phyloP scores from a whole-genome alignment of 2,113 vertebrate genomes.

The Taurulus bubalis region DNA sequence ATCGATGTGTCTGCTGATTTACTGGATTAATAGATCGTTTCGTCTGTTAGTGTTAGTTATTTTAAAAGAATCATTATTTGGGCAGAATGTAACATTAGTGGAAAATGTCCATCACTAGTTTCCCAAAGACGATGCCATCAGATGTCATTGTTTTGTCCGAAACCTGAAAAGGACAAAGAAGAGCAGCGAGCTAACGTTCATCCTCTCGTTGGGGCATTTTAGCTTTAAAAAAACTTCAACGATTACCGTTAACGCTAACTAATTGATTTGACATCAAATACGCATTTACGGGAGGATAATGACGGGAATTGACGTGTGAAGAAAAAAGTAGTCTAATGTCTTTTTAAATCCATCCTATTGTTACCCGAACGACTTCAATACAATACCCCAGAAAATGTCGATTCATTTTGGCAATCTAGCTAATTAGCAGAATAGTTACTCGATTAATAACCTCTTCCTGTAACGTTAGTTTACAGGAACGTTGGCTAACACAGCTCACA shows the following conservation, averaged over 20 bases:
- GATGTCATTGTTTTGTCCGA: conserved; percentile 8
- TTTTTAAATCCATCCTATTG: not conserved
- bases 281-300: not conserved
- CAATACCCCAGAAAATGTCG: not conserved
- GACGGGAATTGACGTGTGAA: not conserved
- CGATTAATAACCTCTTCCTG: not conserved
- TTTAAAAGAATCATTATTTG: no score
- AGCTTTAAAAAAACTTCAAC: not conserved
- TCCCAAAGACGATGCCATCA: conserved; percentile 14
- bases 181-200: not conserved
- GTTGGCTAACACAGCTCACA: not conserved
- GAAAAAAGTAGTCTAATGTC: not conserved
- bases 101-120: not conserved
- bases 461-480: not conserved
- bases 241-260: not conserved
- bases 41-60: not conserved
- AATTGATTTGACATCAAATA: not conserved
- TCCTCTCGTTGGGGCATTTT: not conserved
- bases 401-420: not conserved
- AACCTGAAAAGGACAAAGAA: not conserved
- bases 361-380: not conserved
- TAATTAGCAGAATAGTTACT: not conserved
- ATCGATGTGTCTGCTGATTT: not conserved
- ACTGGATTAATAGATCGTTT: not conserved
- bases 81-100: not conserved